A percentile compares a stretch with the other conserved stretches of the same genome.
Conservation (phyloP, 2,797 vertebrate genomes). For the Eulemur albifrons region DNA sequence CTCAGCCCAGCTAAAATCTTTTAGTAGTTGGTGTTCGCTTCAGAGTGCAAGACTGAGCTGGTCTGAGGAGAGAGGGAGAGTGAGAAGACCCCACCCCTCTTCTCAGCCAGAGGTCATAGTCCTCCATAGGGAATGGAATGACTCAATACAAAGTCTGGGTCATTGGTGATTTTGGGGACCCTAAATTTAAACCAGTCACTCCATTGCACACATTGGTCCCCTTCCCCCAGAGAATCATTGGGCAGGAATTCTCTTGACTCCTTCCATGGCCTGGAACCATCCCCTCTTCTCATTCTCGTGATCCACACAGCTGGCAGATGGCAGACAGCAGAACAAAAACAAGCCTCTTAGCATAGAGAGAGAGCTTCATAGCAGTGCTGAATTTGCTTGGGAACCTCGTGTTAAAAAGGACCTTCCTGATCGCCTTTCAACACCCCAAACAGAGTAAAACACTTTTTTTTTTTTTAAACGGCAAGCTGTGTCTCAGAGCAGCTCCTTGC, state of each 20-base stretch:
- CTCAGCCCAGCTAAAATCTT: constrained; percentile 29
- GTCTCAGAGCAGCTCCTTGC: constrained; percentile 41
- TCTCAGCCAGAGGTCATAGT: constrained; percentile 51
- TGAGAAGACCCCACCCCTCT: constrained; percentile 38
- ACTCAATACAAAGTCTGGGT: constrained; percentile 17
- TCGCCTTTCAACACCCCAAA: not conserved
- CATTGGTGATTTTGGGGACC: constrained; percentile 5
- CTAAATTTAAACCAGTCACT: constrained; percentile 38
- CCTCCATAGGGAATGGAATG: constrained; percentile 9
- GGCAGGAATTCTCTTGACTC: constrained; percentile 46
- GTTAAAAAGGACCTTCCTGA: constrained; percentile 36
- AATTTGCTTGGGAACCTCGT: constrained; percentile 34
- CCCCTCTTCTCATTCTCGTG: constrained; percentile 9
- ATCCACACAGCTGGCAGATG: constrained; percentile 44
- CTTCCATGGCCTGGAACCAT: constrained; percentile 25
- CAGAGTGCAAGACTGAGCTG: constrained; percentile 57
- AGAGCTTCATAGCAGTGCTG: not conserved
- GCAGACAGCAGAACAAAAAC: constrained; percentile 21
- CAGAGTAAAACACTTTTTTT: constrained; percentile 18
- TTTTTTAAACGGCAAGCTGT: constrained; percentile 29
- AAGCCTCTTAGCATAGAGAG: not conserved
- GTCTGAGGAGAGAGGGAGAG: constrained; percentile 19
- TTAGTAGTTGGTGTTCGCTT: constrained; percentile 56
- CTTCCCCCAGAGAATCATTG: constrained; percentile 1
- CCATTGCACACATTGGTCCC: not conserved